A percentile compares a stretch with the other conserved stretches of the same genome.
Conservation (phyloP, 2,797 vertebrate species). For the Holocentrus rufus region DNA sequence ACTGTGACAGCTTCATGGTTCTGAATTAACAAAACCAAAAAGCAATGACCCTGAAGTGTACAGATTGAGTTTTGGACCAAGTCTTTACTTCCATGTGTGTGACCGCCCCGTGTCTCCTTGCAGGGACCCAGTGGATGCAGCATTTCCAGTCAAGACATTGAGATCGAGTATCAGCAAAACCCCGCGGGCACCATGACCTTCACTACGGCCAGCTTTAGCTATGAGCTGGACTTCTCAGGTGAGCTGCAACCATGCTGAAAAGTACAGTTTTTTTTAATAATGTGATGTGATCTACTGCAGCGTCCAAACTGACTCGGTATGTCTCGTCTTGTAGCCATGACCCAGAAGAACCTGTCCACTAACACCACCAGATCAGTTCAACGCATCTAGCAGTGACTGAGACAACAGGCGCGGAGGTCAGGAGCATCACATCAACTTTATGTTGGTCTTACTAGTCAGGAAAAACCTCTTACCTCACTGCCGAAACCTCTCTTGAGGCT, state of each 20-base stretch:
- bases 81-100: neutral
- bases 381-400: slow-evolving; percentile 54
- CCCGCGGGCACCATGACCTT: slow-evolving; percentile 54
- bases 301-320: neutral
- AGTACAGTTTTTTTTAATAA: neutral
- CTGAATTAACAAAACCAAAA: no score
- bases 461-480: neutral
- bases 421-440: no score
- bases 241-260: neutral
- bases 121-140: slow-evolving; percentile 52
- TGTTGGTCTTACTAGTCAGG: neutral
- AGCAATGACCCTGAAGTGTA: no score
- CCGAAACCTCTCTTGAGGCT: neutral
- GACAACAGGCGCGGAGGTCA: no score
- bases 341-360: slow-evolving; percentile 74
- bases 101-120: slow-evolving; percentile 17
- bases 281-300: no score
- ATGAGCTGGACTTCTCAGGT: slow-evolving; percentile 75
- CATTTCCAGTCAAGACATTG: slow-evolving; percentile 74
- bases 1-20: no score
- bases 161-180: slow-evolving; percentile 70
- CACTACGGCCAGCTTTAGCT: slow-evolving; percentile 43
- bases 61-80: no score
- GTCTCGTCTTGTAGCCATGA: slow-evolving; percentile 69
- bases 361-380: slow-evolving; percentile 60